phyloP scores from a whole-genome alignment of 2,797 vertebrate species.

The Aulostomus chinensis region DNA sequence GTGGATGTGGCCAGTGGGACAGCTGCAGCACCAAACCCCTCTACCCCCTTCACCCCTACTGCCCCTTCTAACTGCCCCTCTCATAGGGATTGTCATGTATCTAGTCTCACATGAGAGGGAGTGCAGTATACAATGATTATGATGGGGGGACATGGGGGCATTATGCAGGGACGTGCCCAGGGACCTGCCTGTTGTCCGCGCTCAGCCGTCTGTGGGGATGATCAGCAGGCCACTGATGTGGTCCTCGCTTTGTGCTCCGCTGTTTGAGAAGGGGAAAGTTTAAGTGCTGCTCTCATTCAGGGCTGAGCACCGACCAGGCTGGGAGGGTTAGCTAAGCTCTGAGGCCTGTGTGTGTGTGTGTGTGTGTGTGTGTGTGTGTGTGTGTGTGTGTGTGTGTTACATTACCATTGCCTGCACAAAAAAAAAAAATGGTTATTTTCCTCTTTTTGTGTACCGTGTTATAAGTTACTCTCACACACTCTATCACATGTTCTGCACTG shows the following conservation, averaged over 20 bases:
- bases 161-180: constrained; percentile 65
- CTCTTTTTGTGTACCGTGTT: constrained; percentile 1
- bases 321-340: constrained; percentile 72
- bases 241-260: constrained; percentile 77
- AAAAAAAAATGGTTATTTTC: constrained; percentile 19
- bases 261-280: constrained; percentile 85
- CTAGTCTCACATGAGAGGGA: constrained; percentile 90
- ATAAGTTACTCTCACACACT: not conserved
- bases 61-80: constrained; percentile 57
- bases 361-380: constrained; percentile 19
- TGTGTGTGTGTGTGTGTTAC: constrained; percentile 9
- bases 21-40: constrained; percentile 91
- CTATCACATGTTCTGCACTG: too few species aligned
- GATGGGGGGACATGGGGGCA: constrained; percentile 37
- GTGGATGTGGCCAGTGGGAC: constrained; percentile 87
- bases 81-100: constrained; percentile 92
- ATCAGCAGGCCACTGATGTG: constrained; percentile 76
- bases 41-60: constrained; percentile 33
- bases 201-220: constrained; percentile 75
- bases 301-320: constrained; percentile 64
- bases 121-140: constrained; percentile 26
- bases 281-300: constrained; percentile 80
- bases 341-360: constrained; percentile 38
- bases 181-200: constrained; percentile 76
- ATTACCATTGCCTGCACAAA: constrained; percentile 18